Base-by-base conservation (phyloP, 1,140 invertebrate species). In the Heliconius melpomene region DNA sequence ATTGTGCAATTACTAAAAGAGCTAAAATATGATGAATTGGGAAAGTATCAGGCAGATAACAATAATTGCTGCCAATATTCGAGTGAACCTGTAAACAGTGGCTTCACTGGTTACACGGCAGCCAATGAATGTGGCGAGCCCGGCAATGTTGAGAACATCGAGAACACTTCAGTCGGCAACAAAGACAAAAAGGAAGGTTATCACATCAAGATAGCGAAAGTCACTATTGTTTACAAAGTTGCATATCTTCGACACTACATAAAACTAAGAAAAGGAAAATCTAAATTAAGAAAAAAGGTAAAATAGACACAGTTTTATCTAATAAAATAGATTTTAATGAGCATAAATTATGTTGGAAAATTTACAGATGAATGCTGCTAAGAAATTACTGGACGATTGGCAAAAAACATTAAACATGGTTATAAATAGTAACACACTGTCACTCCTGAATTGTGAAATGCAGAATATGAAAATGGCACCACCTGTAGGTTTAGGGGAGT, bases 161-260 rank as follows among this genome's bases (percentile, higher is more conserved):
- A 88, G 1, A 90, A 90, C 80, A 88, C 88, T 13, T 87, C 89
- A 7, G 72, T 86, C 8, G 88, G 83, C 77, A 89, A 89, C 11
- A 70, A 36, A 3, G 86, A 91, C 60, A 60, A 82, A 18, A 85
- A 88, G n/a, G 86, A 88, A 50, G 89, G 91, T 40, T 94, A 88
- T 77, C 88, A 86, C 40, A 85, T 94, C 8, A 93, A 93, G 74
- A 92, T 94, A 73, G 86, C 93, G 36, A 90, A 92, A 87, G 90
- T 94, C 32, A 93, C 93, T 40, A 94, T 93, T 82, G 90, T 94
- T 20, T 94, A 91, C 80, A 92, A 93, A 85, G 89, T 93, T 18
- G 89, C 92, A 18, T 92, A 91, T 84, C 88, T 94, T 32, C 91
- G 89, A 73, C 88, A 93, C 82, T 93, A 87, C 83, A 92, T 93